A percentile compares a stretch with the other conserved stretches of the same genome.
These are phyloP conservation scores for Alca torda DNA, from an alignment of 2,797 vertebrate genomes.

Conservation along the genomic window DNA sequence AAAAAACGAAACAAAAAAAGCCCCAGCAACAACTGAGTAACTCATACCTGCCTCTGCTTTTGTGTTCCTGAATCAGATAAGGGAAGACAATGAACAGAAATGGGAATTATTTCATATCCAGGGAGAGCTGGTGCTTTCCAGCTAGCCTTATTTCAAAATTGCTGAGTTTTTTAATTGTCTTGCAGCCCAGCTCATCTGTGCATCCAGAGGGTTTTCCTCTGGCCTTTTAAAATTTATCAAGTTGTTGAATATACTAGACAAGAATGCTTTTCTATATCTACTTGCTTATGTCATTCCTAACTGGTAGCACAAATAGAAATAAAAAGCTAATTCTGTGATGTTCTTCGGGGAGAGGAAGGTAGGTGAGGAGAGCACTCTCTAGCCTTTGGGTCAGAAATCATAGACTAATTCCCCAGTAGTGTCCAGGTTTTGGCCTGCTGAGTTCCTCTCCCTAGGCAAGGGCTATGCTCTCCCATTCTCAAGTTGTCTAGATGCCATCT, in stretches of 20 bases:
- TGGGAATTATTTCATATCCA: background rate
- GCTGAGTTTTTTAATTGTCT: background rate
- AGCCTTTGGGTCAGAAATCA: background rate
- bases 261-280: background rate
- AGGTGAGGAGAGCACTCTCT: background rate
- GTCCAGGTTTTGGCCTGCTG: background rate
- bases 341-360: background rate
- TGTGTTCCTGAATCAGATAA: background rate
- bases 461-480: background rate
- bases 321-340: background rate
- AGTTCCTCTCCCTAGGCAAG: background rate
- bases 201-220: slow-evolving; percentile 14
- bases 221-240: background rate
- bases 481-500: background rate
- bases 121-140: background rate
- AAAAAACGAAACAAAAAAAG: background rate
- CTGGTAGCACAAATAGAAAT: background rate
- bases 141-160: background rate
- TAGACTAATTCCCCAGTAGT: background rate
- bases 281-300: background rate
- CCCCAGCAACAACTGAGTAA: background rate
- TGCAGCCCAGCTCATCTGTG: background rate
- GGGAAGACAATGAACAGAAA: background rate
- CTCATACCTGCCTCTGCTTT: background rate
- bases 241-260: background rate